Conservation (phyloP, 2,113 vertebrate genomes). For the Rhea pennata region DNA sequence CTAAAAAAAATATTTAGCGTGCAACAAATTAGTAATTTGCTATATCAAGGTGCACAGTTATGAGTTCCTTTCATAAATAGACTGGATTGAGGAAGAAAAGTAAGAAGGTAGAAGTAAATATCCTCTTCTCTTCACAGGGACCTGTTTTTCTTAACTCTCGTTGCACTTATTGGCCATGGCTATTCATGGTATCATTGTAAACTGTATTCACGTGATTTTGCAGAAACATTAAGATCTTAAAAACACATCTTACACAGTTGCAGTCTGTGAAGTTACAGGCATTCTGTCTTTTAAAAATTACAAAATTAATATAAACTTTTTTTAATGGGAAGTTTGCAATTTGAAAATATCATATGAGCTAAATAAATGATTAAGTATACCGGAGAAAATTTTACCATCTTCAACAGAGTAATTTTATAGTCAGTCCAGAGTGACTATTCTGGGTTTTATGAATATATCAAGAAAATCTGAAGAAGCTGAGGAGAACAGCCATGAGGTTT, state of each 20-base stretch:
- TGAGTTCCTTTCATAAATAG: background rate
- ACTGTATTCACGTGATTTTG: background rate
- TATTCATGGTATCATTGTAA: background rate
- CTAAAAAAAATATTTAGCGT: background rate
- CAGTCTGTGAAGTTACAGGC: background rate
- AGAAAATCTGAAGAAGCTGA: background rate
- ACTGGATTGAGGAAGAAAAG: background rate
- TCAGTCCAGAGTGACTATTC: background rate
- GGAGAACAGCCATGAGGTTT: background rate
- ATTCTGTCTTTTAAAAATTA: background rate
- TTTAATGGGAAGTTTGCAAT: background rate
- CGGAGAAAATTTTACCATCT: background rate
- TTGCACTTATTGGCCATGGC: background rate
- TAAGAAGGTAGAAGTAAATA: background rate
- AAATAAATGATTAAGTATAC: background rate
- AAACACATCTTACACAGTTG: background rate
- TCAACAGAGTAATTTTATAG: background rate
- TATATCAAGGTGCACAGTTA: background rate
- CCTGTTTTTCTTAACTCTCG: background rate
- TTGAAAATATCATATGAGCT: background rate
- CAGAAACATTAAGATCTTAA: background rate
- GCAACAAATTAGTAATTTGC: background rate
- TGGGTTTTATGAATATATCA: background rate
- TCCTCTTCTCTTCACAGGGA: background rate
- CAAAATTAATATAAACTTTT: background rate